These are phyloP conservation scores for Cartodere bifasciata DNA, from an alignment of 2,888 invertebrate species.

Conservation along the genomic window DNA sequence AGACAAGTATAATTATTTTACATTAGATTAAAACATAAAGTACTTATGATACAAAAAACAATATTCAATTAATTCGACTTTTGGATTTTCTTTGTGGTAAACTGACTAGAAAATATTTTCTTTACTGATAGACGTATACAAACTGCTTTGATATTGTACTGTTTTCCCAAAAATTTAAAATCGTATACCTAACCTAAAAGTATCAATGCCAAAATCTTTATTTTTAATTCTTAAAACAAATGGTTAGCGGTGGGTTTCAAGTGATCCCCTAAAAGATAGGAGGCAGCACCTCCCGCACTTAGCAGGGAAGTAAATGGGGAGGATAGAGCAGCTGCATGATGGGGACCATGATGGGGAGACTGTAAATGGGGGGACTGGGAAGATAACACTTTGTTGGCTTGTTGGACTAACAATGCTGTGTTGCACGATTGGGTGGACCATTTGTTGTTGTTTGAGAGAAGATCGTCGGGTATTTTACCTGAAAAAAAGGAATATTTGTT, in stretches of 20 bases:
- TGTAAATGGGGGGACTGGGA: constrained; percentile 31
- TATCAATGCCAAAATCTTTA: too few relatives aligned
- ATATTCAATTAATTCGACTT: too few relatives aligned
- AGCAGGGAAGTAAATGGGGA: constrained; percentile 46
- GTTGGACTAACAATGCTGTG: constrained; percentile 35
- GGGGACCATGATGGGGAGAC: constrained; percentile 34
- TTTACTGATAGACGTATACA: constrained; percentile 1
- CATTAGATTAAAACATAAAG: too few relatives aligned
- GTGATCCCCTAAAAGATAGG: constrained; percentile 49
- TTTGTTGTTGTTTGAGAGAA: constrained; percentile 36
- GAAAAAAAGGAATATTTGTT: constrained; percentile 24
- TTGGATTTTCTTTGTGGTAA: too few relatives aligned
- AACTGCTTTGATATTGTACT: too few relatives aligned
- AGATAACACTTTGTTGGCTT: constrained; percentile 36
- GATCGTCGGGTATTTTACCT: constrained; percentile 36
- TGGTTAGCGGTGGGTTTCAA: constrained; percentile 48
- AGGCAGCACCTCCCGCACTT: constrained; percentile 42
- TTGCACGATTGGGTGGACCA: constrained; percentile 36
- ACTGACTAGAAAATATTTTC: background rate
- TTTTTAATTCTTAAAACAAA: too few relatives aligned
- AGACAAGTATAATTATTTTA: too few relatives aligned
- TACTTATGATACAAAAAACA: too few relatives aligned
- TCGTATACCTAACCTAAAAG: too few relatives aligned
- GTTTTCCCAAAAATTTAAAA: too few relatives aligned
- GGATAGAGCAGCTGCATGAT: constrained; percentile 47